Evolutionary conservation across 2,797 vertebrate genomes (phyloP), one percentile per base, ranked within the genome.

Genomic region (Eospalax fontanierii): DNA sequence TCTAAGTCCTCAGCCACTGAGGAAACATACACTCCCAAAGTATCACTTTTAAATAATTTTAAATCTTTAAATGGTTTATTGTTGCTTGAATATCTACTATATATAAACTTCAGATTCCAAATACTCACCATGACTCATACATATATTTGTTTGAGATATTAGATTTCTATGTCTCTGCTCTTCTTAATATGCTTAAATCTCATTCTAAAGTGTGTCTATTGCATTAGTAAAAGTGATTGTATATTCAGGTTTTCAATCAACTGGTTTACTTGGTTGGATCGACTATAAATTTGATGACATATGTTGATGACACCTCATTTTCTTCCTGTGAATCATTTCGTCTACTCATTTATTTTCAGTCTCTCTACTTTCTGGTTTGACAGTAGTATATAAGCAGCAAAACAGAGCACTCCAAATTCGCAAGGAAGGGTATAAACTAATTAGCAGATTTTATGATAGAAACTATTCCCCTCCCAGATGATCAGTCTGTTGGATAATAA

Each of bases 281-380:
- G 94, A 96, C 95, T 96, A 96, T 95, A 96, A 97, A 97, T 96
- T 92, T 96, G 90, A 90, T 97, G 96, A 96, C 96, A 95, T 95
- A 74, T 95, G 97, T 95, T 97, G 95, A 97, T 96, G 93, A 94
- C 61, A 90, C 59, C 82, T 97, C 94, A 95, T 97, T 96, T 96
- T 96, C 93, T 96, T 96, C 90, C 89, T 74, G 93, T 94, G 33
- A 59, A 95, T 96, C 84, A 95, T 96, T 97, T 96, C 95, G 95
- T 93, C 89, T 82, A 86, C 94, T 97, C 93, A 95, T 96, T 95
- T 96, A 96, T 96, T 97, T 97, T 96, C 97, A 96, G 59, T 96
- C 74, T 95, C 85, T 91, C 80, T 85, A 40, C 61, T 81, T 96
- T 85, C 87, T 91, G 95, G 85, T 91, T 95, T 96, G 93, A 95